A percentile compares a stretch with the other conserved stretches of the same genome.
phyloP scores from a whole-genome alignment of 1,140 invertebrate genomes.

The Drosophila yakuba region DNA sequence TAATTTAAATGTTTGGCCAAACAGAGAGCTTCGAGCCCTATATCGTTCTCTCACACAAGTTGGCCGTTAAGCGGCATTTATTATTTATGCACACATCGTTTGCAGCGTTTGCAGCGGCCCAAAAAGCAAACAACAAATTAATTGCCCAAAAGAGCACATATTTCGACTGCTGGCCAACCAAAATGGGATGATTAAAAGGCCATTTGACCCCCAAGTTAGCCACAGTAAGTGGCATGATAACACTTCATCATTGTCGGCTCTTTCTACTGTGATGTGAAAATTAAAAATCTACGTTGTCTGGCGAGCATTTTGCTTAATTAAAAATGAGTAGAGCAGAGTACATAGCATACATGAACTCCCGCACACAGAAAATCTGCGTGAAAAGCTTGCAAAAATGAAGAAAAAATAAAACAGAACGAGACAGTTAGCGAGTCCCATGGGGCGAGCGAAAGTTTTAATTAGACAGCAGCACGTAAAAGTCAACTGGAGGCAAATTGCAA shows the following conservation, averaged over 20 bases:
- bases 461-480: conserved; percentile 76
- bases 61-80: conserved; percentile 59
- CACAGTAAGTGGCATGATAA: conserved; percentile 14
- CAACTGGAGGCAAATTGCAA: conserved; percentile 76
- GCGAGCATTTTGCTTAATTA: conserved; percentile 77
- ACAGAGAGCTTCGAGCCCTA: conserved; percentile 37
- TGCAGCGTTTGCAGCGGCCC: conserved; percentile 45
- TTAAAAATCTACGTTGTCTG: conserved; percentile 76
- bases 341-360: conserved; percentile 33
- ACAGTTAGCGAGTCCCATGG: conserved; percentile 31
- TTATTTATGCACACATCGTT: conserved; percentile 71
- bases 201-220: conserved; percentile 50
- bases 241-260: conserved; percentile 24
- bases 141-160: conserved; percentile 56
- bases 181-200: conserved; percentile 64
- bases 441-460: conserved; percentile 73
- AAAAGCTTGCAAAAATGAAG: neutral
- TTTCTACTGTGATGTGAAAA: conserved; percentile 18
- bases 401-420: conserved; percentile 12
- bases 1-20: conserved; percentile 77
- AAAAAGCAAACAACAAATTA: conserved; percentile 61
- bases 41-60: conserved; percentile 14
- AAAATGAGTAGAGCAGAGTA: conserved; percentile 70
- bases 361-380: conserved; percentile 19
- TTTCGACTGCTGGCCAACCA: conserved; percentile 11